A percentile compares a stretch with the other conserved stretches of the same genome.
Conservation (phyloP, 2,888 invertebrate species). For the Myathropa florea region DNA sequence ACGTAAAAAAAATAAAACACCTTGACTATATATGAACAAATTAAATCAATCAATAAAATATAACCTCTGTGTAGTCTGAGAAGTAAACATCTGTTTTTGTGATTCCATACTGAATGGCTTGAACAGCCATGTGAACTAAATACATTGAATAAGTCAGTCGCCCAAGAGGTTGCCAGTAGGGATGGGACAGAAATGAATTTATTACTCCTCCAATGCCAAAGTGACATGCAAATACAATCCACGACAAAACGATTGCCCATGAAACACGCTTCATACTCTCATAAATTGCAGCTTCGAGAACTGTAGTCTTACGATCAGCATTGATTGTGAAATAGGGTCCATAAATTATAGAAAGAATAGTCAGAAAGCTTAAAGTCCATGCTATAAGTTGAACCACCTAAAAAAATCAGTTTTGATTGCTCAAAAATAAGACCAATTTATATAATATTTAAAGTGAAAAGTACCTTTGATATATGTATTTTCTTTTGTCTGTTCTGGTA, state of each 20-base stretch:
- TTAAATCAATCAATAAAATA: not conserved
- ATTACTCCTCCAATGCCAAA: constrained; percentile 79
- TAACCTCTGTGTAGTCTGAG: constrained; percentile 62
- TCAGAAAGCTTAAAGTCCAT: constrained; percentile 76
- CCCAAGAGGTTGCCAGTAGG: constrained; percentile 78
- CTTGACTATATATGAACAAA: not conserved
- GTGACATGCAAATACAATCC: constrained; percentile 80
- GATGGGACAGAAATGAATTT: constrained; percentile 78
- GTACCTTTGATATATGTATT: constrained; percentile 74
- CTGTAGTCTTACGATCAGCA: constrained; percentile 73
- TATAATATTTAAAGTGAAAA: not conserved
- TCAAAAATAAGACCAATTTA: too few species aligned
- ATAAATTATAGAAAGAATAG: constrained; percentile 77
- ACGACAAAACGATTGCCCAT: constrained; percentile 77
- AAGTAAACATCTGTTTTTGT: constrained; percentile 46
- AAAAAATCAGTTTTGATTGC: not conserved
- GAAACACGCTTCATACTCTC: constrained; percentile 77
- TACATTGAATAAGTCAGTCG: constrained; percentile 75
- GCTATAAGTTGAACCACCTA: constrained; percentile 74
- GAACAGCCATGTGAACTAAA: constrained; percentile 67
- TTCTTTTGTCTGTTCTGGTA: constrained; percentile 74
- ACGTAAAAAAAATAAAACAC: not conserved
- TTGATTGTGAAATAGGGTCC: constrained; percentile 77
- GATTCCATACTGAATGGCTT: constrained; percentile 40
- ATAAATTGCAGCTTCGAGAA: constrained; percentile 77